These are phyloP conservation scores for Stenolophus ochropezus DNA, from an alignment of 2,888 invertebrate genomes.

Conservation along the genomic window DNA sequence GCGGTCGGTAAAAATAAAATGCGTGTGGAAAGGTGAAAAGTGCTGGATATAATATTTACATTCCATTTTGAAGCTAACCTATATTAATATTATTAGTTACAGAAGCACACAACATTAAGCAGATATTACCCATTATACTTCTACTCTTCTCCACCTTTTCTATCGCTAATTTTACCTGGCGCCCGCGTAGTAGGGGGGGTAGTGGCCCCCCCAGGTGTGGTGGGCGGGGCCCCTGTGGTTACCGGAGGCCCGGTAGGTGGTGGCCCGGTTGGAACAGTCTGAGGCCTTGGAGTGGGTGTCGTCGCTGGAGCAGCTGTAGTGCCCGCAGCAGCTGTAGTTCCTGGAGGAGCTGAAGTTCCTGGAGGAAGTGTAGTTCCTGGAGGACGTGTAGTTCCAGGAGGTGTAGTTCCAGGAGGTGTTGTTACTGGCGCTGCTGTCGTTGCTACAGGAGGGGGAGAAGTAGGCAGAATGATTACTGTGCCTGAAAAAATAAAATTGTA, in stretches of 20 bases:
- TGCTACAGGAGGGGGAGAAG: not conserved
- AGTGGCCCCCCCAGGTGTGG: not conserved
- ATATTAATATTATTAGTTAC: no score
- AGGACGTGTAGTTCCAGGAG: no score
- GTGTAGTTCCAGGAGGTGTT: not conserved
- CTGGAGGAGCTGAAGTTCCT: not conserved
- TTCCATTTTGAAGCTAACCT: no score
- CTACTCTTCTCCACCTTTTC: no score
- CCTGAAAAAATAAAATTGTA: no score
- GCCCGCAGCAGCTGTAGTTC: not conserved
- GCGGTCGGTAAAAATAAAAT: no score
- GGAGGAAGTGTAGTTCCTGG: not conserved
- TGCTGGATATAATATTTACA: no score
- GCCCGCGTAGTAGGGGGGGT: not conserved
- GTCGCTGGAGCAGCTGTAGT: constrained; percentile 18
- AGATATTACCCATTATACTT: no score
- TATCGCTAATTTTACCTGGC: not conserved
- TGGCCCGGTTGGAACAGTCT: not conserved
- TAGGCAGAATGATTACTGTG: constrained; percentile 3
- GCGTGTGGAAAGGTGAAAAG: no score
- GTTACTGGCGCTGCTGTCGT: not conserved
- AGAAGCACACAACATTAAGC: no score
- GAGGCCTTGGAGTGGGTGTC: not conserved
- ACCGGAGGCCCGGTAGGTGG: not conserved
- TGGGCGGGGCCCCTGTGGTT: not conserved